A percentile compares a stretch with the other conserved stretches of the same genome.
Evolutionary conservation across 1,140 invertebrate species (phyloP).

Genomic region (Drosophila punjabiensis): DNA sequence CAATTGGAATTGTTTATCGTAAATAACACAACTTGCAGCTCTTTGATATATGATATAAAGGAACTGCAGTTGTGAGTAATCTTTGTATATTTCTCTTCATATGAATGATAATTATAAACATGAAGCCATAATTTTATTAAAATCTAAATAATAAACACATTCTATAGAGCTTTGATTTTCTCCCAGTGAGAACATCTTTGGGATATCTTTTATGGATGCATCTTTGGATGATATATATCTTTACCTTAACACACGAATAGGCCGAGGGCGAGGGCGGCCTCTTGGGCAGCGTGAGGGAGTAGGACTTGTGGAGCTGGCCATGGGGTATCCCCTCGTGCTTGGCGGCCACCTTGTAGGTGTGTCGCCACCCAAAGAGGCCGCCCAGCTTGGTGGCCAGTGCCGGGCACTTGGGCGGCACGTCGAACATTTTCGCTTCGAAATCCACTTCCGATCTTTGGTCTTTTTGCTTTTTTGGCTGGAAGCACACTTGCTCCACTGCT

Average conservation of each 20-base stretch:
- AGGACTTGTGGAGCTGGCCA: conserved; percentile 85
- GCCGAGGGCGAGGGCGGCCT: conserved; percentile 70
- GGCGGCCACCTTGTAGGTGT: conserved; percentile 91
- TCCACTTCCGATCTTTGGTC: conserved; percentile 14
- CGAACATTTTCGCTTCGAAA: conserved; percentile 64
- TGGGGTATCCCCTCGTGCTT: conserved; percentile 89
- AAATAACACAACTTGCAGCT: neutral
- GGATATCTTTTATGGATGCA: neutral
- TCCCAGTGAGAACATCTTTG: neutral
- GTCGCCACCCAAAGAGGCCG: conserved; percentile 90
- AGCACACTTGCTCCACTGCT: conserved; percentile 18
- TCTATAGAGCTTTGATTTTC: neutral
- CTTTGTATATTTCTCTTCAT: neutral
- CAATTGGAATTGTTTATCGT: neutral
- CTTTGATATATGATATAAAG: neutral
- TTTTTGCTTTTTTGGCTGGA: conserved; percentile 11
- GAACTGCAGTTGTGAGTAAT: neutral
- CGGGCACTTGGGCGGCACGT: conserved; percentile 86
- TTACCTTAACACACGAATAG: conserved; percentile 72
- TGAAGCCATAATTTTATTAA: too few relatives aligned
- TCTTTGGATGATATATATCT: neutral
- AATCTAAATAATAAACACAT: neutral
- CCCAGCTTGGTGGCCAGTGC: conserved; percentile 90
- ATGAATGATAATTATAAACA: neutral
- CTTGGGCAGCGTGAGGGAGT: conserved; percentile 83